Conservation (phyloP, 2,888 invertebrate genomes). For the Drosophila vallismaia region DNA sequence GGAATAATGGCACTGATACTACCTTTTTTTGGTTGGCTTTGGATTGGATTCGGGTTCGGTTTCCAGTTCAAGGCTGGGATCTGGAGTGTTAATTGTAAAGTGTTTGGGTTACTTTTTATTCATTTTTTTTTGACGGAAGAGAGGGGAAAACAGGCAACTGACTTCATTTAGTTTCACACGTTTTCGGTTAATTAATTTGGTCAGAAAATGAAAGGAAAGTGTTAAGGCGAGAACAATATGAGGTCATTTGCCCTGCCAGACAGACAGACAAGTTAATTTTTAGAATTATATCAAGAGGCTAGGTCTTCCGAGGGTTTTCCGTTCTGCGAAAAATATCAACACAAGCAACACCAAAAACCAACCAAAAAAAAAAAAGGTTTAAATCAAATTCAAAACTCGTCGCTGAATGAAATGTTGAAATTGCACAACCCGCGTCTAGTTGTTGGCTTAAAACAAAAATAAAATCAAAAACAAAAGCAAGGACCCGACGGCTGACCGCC, state of each 20-base stretch:
- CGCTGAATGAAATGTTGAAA: slow-evolving; percentile 75
- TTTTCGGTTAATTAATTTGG: slow-evolving; percentile 71
- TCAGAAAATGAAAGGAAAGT: slow-evolving; percentile 4
- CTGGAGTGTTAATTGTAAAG: slow-evolving; percentile 66
- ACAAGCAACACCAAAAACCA: slow-evolving; percentile 3
- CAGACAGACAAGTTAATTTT: not conserved
- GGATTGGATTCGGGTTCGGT: slow-evolving; percentile 13
- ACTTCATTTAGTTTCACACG: slow-evolving; percentile 68
- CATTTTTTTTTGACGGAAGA: not conserved
- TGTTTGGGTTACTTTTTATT: slow-evolving; percentile 24
- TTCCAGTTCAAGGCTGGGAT: slow-evolving; percentile 37
- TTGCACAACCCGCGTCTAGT: slow-evolving; percentile 45
- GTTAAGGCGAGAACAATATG: slow-evolving; percentile 7
- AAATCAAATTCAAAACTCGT: slow-evolving; percentile 68
- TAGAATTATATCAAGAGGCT: slow-evolving; percentile 5
- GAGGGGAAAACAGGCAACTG: slow-evolving; percentile 48
- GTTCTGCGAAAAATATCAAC: slow-evolving; percentile 21
- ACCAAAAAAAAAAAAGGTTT: slow-evolving; percentile 34
- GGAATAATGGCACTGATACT: slow-evolving; percentile 45
- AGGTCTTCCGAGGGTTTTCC: not conserved
- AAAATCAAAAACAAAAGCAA: slow-evolving; percentile 16
- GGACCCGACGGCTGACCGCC: slow-evolving; percentile 27
- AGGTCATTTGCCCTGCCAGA: slow-evolving; percentile 11
- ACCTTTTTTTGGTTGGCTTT: slow-evolving; percentile 15
- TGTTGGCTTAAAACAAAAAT: slow-evolving; percentile 7